Conservation (phyloP, 1,140 invertebrate species). For the Drosophila mayri region DNA sequence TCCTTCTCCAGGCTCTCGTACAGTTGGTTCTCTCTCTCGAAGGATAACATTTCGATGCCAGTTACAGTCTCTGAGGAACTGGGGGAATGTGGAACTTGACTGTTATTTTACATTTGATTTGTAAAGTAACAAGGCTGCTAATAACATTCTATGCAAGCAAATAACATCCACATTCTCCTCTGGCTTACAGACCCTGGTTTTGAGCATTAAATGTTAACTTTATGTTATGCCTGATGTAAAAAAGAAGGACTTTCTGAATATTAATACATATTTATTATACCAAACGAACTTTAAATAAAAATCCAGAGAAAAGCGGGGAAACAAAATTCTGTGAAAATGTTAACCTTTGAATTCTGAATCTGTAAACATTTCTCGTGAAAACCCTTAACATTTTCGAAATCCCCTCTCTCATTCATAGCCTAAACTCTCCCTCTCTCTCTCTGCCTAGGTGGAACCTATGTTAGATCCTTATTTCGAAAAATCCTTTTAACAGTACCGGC, state of each 20-base stretch:
- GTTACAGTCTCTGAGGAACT: background rate
- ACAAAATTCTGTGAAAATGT: background rate
- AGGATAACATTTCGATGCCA: conserved; percentile 4
- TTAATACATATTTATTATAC: background rate
- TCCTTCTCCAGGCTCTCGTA: background rate
- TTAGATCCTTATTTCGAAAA: conserved; percentile 2
- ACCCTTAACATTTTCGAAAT: background rate
- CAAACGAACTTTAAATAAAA: background rate
- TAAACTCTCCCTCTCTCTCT: background rate
- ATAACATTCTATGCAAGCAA: background rate
- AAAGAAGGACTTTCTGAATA: background rate
- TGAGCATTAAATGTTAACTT: no score
- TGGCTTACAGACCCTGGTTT: background rate
- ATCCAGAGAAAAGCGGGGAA: background rate
- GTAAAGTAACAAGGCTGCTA: background rate
- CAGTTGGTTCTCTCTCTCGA: background rate
- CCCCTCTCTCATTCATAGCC: background rate
- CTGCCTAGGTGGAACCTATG: conserved; percentile 25
- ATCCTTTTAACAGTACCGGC: conserved; percentile 57
- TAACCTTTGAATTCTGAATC: background rate
- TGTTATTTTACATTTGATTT: background rate
- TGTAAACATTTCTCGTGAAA: background rate
- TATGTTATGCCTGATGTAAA: background rate
- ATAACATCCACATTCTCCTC: background rate
- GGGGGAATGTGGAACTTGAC: background rate